Conservation (phyloP, 2,888 invertebrate genomes). For the Microplitis deprimator region DNA sequence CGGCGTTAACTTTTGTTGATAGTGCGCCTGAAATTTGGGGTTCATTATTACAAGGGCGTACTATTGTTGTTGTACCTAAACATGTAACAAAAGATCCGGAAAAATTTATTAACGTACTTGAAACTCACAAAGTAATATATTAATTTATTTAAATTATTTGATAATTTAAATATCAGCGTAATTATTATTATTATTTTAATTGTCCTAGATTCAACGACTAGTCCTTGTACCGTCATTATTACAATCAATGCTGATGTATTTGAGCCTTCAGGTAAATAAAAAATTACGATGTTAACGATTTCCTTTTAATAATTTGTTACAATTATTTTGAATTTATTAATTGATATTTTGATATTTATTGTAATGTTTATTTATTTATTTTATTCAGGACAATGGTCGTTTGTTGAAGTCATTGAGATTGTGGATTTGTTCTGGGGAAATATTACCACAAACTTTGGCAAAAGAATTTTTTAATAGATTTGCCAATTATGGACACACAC, state of each 20-base stretch:
- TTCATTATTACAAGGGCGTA: conserved; percentile 79
- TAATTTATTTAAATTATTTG: conserved; percentile 4
- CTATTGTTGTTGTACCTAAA: conserved; percentile 83
- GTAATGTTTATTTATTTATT: neutral
- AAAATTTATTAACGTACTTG: conserved; percentile 79
- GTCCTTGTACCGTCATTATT: conserved; percentile 89
- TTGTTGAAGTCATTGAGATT: conserved; percentile 77
- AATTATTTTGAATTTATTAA: neutral
- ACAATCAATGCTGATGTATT: conserved; percentile 83
- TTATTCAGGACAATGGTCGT: conserved; percentile 69
- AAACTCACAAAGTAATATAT: conserved; percentile 77
- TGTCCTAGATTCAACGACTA: conserved; percentile 80
- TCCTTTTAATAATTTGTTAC: neutral
- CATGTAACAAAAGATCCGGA: conserved; percentile 85
- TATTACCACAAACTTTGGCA: conserved; percentile 80
- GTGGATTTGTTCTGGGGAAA: conserved; percentile 93
- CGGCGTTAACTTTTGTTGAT: conserved; percentile 92
- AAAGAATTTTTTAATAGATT: conserved; percentile 84
- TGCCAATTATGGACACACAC: conserved; percentile 75
- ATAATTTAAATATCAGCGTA: neutral
- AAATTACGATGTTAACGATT: neutral
- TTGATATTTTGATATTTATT: neutral
- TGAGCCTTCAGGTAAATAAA: conserved; percentile 74
- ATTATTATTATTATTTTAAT: conserved; percentile 31
- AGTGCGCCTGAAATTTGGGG: conserved; percentile 92